These are phyloP conservation scores for Nebria salina DNA, from an alignment of 2,888 invertebrate genomes.

Conservation along the genomic window DNA sequence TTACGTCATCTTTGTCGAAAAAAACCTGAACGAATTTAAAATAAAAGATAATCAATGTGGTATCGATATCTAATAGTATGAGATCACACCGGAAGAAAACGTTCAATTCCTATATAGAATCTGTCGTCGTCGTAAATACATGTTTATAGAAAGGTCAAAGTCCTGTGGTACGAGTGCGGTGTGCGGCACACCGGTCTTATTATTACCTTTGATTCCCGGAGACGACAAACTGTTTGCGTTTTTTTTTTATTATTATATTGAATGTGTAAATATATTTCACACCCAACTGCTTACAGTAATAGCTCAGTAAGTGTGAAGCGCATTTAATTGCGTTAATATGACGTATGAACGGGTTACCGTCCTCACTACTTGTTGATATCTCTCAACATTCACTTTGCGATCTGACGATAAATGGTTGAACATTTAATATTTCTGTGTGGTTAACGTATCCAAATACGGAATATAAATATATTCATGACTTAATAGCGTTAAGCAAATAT, in stretches of 20 bases:
- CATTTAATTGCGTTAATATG: neutral
- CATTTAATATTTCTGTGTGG: too few relatives aligned
- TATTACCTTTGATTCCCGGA: slow-evolving; percentile 11
- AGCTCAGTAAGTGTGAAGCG: neutral
- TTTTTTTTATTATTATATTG: slow-evolving; percentile 29
- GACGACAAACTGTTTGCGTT: slow-evolving; percentile 23
- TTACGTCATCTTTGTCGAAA: slow-evolving; percentile 12
- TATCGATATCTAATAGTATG: slow-evolving; percentile 23
- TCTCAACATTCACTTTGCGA: neutral
- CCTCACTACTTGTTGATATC: neutral
- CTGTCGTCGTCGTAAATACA: neutral
- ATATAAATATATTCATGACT: too few relatives aligned
- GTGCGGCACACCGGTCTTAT: slow-evolving; percentile 5
- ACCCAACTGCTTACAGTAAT: slow-evolving; percentile 21
- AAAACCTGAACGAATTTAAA: slow-evolving; percentile 17
- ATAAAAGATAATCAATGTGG: slow-evolving; percentile 12
- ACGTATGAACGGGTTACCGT: neutral
- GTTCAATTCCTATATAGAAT: slow-evolving; percentile 30
- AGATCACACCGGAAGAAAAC: slow-evolving; percentile 37
- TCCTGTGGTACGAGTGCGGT: slow-evolving; percentile 25
- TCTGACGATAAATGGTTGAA: too few relatives aligned
- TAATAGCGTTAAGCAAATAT: too few relatives aligned
- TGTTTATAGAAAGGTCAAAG: slow-evolving; percentile 27
- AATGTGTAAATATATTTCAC: slow-evolving; percentile 38
- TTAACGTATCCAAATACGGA: too few relatives aligned